Base-by-base conservation (phyloP, 2,888 invertebrate genomes). In the Parnassius mnemosyne region DNA sequence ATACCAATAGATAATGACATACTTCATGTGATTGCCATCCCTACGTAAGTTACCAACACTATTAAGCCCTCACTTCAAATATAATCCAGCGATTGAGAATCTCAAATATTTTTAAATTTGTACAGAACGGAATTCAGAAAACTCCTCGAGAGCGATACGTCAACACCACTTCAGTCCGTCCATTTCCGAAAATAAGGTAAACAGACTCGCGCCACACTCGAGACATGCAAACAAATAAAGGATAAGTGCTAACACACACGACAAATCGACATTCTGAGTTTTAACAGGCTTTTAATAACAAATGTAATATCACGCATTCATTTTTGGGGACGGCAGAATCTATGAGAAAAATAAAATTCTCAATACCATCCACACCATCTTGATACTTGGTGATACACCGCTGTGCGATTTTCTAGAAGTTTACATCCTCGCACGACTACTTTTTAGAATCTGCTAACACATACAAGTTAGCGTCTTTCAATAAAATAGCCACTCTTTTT, bases 161-260 rank as follows among this genome's bases (percentile, higher is more conserved):
- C 63, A 63, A 63, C 63, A 63, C 46, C 44, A 46, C 63, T 55
- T 25, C 51, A 13, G 47, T 34, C 20, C 51, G 56, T 63, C 60
- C 60, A 62, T 65, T 66, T 65, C 60, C 57, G 62, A 66, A 66
- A 66, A 66, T 65, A 66, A 66, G 64, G 65, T 63, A 66, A 65
- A 65, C 66, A 66, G 54, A 61, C 64, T 61, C 41, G 12, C 43
- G 20, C 50, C 44, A 59, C 53, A 51, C 65, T 59, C 62, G 53
- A 47, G 60, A 20, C 13, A 53, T 16, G 61, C 50, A 60, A 64
- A 64, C 65, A 66, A 65, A 65, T 65, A 60, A 57, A 65, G 57
- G 52, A 44, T 50, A 46, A 60, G 57, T 42, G n/a, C 60, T 46
- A 60, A 66, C 65, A 61, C 57, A 64, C 54, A 51, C 59, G 55